Evolutionary conservation across 2,888 invertebrate genomes (phyloP).

Genomic region (Muscina levida): DNA sequence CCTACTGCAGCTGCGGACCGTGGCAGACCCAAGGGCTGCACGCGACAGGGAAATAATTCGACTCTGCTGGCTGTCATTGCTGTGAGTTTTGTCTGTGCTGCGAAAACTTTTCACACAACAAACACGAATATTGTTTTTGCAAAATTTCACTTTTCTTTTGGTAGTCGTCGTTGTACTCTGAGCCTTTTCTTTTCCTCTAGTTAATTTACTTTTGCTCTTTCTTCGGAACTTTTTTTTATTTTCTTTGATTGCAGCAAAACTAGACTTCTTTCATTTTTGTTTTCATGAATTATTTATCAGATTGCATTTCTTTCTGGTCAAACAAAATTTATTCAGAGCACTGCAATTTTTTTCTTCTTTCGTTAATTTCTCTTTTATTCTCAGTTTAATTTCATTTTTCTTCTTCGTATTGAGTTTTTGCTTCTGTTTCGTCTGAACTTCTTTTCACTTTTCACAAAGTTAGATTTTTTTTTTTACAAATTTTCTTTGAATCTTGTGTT

Average conservation of each 20-base stretch:
- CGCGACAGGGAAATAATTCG: slow-evolving; percentile 55
- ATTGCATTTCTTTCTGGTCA: slow-evolving; percentile 31
- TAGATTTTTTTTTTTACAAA: background rate
- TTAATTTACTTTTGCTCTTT: background rate
- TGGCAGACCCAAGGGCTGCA: slow-evolving; percentile 40
- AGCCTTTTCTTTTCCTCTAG: no score
- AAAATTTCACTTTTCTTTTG: slow-evolving; percentile 22
- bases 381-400: background rate
- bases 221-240: no score
- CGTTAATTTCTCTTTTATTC: background rate
- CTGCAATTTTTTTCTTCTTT: slow-evolving; percentile 3
- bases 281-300: slow-evolving; percentile 30
- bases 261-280: slow-evolving; percentile 11
- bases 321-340: background rate
- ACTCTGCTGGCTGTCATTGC: slow-evolving; percentile 55
- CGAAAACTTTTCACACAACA: background rate
- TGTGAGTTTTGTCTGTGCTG: background rate
- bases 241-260: background rate
- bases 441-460: slow-evolving; percentile 11
- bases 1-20: background rate
- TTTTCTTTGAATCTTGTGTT: slow-evolving; percentile 10
- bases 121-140: background rate
- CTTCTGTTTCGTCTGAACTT: slow-evolving; percentile 4
- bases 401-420: no score
- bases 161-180: no score